Evolutionary conservation across 2,797 vertebrate species (phyloP), one percentile per base, ranked within the genome.

Genomic region (Esox lucius): DNA sequence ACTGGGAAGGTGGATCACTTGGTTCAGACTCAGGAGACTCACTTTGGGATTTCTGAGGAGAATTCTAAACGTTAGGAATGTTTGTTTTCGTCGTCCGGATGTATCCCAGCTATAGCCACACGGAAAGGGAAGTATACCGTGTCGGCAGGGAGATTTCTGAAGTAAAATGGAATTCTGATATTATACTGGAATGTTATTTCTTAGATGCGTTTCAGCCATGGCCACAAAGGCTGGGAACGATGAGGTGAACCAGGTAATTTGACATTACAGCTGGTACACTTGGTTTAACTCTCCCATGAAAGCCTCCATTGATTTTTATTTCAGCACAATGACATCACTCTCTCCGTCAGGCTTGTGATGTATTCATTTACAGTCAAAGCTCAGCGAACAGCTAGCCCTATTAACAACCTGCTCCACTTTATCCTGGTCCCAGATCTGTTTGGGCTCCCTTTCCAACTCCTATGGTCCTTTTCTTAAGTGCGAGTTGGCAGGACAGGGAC

Each of bases 71-170:
- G 28, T 48, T 16, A 49, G 17, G 33, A 24, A 61, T 24, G 9
- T 61, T 68, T 13, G 76, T 39, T 74, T 15, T 72, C 35, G 15
- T 80, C 2, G 3, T 48, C 72, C 61, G 7, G n/a, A 73, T 49
- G 53, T 11, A 26, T 22, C 42, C 77, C 39, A 61, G 65, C 67
- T 64, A 4, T 51, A 16, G 7, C 74, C 35, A 51, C 49, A 73
- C 31, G 62, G 53, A 66, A 53, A 75, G 67, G 75, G 0, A 73
- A 70, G n/a, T 53, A 2, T 24, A 13, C 42, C 1, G 42, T 46
- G 92, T 83, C n/a, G 28, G 85, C 90, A 67, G 95, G 94, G 70
- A 96, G 94, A 85, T 96, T 95, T 92, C 97, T 98, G 90, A 28
- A 11, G 48, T 24, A 39, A 80, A 35, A 70, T 53, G 24, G 77